Percentiles rank a stretch among this genome's conserved stretches.
Evolutionary conservation across 2,888 invertebrate genomes (phyloP).

Genomic region (Sturmia bella): DNA sequence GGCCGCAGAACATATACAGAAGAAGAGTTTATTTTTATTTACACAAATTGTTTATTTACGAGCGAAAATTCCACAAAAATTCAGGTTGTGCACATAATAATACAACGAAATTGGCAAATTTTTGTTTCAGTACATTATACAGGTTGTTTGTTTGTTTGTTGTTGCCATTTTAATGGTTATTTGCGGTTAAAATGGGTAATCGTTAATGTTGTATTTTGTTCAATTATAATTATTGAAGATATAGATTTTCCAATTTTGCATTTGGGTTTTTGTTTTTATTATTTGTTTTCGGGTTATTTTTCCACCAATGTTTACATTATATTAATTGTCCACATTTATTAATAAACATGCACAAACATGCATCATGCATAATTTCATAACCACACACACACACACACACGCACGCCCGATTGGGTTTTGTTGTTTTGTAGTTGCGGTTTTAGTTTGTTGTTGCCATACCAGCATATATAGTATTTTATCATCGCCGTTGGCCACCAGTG

Average conservation of each 20-base stretch:
- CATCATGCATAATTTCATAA: background rate
- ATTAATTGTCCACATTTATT: conserved; percentile 63
- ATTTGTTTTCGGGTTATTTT: conserved; percentile 48
- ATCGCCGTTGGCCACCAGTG: conserved; percentile 46
- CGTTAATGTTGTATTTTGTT: conserved; percentile 41
- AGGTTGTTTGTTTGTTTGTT: conserved; percentile 33
- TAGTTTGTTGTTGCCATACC: conserved; percentile 22
- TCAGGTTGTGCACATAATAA: conserved; percentile 23
- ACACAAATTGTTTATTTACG: conserved; percentile 25
- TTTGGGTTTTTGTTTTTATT: conserved; percentile 5
- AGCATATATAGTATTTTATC: conserved; percentile 35
- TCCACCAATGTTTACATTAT: conserved; percentile 59
- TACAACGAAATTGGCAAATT: background rate
- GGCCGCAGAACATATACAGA: conserved; percentile 13
- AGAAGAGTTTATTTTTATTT: conserved; percentile 30
- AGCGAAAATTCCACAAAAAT: conserved; percentile 2
- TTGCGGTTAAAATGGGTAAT: conserved; percentile 43
- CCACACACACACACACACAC: background rate
- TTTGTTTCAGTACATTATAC: conserved; percentile 22
- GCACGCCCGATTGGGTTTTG: conserved; percentile 19
- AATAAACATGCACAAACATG: conserved; percentile 42
- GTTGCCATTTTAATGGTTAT: conserved; percentile 25
- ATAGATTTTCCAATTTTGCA: conserved; percentile 19
- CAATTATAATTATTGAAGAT: conserved; percentile 48
- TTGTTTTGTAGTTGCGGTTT: conserved; percentile 60